A percentile compares a stretch with the other conserved stretches of the same genome.
These are phyloP conservation scores for Drosophila bocki DNA, from an alignment of 1,140 invertebrate species.

Conservation along the genomic window DNA sequence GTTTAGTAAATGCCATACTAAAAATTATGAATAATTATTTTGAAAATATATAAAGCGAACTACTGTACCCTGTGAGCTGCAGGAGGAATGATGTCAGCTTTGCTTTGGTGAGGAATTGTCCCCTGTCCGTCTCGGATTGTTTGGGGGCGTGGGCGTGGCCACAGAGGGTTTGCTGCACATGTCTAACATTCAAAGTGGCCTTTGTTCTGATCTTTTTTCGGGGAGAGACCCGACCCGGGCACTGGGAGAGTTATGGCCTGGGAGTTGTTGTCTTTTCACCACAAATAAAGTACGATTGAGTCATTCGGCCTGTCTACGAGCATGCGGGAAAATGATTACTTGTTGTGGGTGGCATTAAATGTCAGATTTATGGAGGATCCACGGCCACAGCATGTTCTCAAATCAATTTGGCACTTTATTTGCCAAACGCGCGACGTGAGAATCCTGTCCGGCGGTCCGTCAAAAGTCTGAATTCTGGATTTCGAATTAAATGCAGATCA, in stretches of 20 bases:
- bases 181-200: conserved; percentile 80
- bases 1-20: background rate
- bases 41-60: background rate
- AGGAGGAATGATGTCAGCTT: conserved; percentile 73
- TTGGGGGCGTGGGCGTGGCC: conserved; percentile 48
- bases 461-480: conserved; percentile 46
- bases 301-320: conserved; percentile 59
- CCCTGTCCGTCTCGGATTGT: conserved; percentile 37
- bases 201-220: conserved; percentile 57
- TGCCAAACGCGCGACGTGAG: conserved; percentile 65
- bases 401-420: conserved; percentile 80
- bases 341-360: conserved; percentile 77
- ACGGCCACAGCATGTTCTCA: conserved; percentile 51
- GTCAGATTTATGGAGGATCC: conserved; percentile 72
- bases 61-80: conserved; percentile 32
- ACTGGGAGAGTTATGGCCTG: conserved; percentile 52
- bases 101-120: conserved; percentile 69
- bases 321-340: conserved; percentile 47
- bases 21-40: background rate
- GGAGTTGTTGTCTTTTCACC: conserved; percentile 60
- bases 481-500: conserved; percentile 43
- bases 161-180: conserved; percentile 67
- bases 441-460: conserved; percentile 58
- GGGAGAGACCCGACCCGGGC: conserved; percentile 25
- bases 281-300: conserved; percentile 66